Base-by-base conservation (phyloP, 2,797 vertebrate species). In the Xenops minutus region DNA sequence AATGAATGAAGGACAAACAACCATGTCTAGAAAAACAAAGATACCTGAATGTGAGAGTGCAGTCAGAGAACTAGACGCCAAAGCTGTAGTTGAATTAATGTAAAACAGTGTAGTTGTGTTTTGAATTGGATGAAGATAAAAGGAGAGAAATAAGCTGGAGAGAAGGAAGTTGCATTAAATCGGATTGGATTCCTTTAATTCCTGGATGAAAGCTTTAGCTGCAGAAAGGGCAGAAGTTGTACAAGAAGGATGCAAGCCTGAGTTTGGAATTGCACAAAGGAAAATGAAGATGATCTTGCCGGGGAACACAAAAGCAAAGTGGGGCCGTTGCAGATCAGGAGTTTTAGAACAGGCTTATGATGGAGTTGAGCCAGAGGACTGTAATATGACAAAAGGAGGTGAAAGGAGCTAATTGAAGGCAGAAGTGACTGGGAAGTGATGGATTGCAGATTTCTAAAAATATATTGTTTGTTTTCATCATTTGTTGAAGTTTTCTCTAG, bases 141-240 rank as follows among this genome's bases (percentile, higher is more conserved):
- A 95, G 58, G 36, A 41, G 75, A 59, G 66, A 77, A 54, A 84
- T 49, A 81, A 95, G 72, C 87, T 76, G 58, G 62, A 88, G 85
- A 81, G 63, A 89, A 83, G 58, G 83, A 95, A 86, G 80, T 86
- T 4, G 0, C 37, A 67, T 88, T 94, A 94, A 95, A 86, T 92
- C 3, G 85, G 91, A 96, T 96, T 3, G 6, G 71, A 67, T 94
- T 87, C 56, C 15, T 75, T 92, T 96, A 93, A 96, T 89, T 96
- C 94, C 95, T 92, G 85, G 63, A 93, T 95, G 79, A 96, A 93
- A 94, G 93, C 92, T 92, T 84, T 91, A 86, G 85, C 82, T 85
- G 37, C 66, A 43, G 41, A 81, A 88, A 82, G 89, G 92, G 75
- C 91, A 92, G 80, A 88, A 91, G 66, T 80, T 54, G 10, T 85